These are phyloP conservation scores for Diarsia rubi DNA, from an alignment of 2,888 invertebrate genomes.

Conservation along the genomic window DNA sequence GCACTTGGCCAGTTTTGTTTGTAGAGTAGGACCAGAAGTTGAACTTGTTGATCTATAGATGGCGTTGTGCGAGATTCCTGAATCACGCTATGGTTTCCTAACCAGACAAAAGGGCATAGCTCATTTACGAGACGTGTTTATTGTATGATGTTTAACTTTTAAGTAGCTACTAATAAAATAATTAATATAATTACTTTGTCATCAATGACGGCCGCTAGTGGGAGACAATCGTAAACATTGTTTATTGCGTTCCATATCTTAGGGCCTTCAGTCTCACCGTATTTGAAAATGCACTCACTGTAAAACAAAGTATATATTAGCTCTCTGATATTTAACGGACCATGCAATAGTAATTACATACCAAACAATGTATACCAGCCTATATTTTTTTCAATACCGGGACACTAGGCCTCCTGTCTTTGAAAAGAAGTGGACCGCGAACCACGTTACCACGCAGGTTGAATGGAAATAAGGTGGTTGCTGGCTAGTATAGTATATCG, in stretches of 20 bases:
- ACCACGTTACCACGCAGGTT: neutral
- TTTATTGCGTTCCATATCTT: conserved; percentile 94
- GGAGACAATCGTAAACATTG: conserved; percentile 93
- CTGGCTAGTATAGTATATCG: neutral
- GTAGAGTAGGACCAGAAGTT: no score
- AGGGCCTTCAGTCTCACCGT: conserved; percentile 92
- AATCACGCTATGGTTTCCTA: neutral
- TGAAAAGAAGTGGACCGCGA: neutral
- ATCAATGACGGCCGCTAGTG: conserved; percentile 94
- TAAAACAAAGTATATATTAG: conserved; percentile 60
- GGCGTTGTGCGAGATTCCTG: neutral
- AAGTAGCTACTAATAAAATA: no score
- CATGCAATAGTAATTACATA: neutral
- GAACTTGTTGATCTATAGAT: no score
- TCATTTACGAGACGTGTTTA: neutral
- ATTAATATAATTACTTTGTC: conserved; percentile 85
- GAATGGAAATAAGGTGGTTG: neutral
- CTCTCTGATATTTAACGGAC: neutral
- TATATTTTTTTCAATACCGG: neutral
- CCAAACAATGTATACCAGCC: neutral
- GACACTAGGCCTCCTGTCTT: neutral
- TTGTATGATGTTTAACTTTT: neutral
- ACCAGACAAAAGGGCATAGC: neutral
- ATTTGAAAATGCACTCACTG: conserved; percentile 93
- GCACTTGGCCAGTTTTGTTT: no score